phyloP scores from a whole-genome alignment of 2,888 invertebrate genomes.

The Leptarthrus brevirostris region DNA sequence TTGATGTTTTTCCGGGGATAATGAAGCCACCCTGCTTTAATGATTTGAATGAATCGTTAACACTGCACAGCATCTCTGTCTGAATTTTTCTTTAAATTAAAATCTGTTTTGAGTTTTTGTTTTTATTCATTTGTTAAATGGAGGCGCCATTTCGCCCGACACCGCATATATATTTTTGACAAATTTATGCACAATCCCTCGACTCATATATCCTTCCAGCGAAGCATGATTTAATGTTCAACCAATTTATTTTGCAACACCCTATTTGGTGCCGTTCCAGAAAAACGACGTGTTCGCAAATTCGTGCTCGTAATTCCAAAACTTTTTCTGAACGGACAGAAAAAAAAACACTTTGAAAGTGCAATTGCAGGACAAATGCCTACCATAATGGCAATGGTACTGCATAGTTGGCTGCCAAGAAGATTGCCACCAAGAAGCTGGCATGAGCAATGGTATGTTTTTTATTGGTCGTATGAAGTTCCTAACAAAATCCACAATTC shows the following conservation, averaged over 20 bases:
- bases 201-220: neutral
- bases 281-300: neutral
- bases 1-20: neutral
- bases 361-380: conserved; percentile 29
- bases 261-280: neutral
- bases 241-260: neutral
- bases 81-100: neutral
- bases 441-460: neutral
- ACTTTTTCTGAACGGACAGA: neutral
- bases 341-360: neutral
- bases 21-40: conserved; percentile 9
- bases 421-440: neutral
- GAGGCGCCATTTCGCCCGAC: neutral
- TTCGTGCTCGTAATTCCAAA: neutral
- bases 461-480: neutral
- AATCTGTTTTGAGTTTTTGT: neutral
- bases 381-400: neutral
- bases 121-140: too few species aligned
- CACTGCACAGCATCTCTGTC: too few species aligned
- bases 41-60: neutral
- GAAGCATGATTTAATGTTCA: neutral
- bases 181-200: neutral
- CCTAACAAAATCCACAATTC: neutral
- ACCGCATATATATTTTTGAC: neutral
- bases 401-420: neutral